Conservation (phyloP, 2,113 vertebrate species). For the Eleginops maclovinus region DNA sequence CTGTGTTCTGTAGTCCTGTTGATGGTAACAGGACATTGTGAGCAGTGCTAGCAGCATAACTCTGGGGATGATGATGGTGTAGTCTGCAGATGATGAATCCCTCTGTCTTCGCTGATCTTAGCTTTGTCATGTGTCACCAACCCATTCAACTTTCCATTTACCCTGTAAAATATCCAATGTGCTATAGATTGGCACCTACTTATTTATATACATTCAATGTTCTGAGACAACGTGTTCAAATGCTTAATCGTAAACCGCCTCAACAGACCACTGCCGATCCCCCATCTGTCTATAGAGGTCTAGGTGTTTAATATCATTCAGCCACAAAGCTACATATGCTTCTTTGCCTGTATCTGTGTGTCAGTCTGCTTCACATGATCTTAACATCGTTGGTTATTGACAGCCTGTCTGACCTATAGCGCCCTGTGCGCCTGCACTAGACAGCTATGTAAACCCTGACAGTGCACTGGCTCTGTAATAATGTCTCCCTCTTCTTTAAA, state of each 20-base stretch:
- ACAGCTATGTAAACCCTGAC: slow-evolving; percentile 50
- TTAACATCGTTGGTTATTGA: slow-evolving; percentile 54
- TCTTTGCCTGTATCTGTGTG: slow-evolving; percentile 10
- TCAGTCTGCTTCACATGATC: slow-evolving; percentile 40
- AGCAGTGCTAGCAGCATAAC: neutral
- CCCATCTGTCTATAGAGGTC: neutral
- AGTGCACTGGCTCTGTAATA: slow-evolving; percentile 5
- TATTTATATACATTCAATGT: neutral
- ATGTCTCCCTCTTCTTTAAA: neutral
- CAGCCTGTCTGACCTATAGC: slow-evolving; percentile 47
- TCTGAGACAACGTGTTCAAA: neutral
- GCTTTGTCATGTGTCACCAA: neutral
- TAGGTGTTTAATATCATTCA: no score
- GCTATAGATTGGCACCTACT: neutral
- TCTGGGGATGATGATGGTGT: neutral
- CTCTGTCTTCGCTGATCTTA: neutral
- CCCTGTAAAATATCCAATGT: neutral
- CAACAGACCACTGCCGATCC: neutral
- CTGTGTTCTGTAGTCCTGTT: neutral
- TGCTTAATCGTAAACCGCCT: neutral
- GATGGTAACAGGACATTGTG: neutral
- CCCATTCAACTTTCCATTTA: no score
- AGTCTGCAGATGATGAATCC: neutral
- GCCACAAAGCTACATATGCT: no score
- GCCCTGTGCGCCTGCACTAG: slow-evolving; percentile 17